Base-by-base conservation (phyloP, 2,797 vertebrate genomes). In the Apogon talboti region DNA sequence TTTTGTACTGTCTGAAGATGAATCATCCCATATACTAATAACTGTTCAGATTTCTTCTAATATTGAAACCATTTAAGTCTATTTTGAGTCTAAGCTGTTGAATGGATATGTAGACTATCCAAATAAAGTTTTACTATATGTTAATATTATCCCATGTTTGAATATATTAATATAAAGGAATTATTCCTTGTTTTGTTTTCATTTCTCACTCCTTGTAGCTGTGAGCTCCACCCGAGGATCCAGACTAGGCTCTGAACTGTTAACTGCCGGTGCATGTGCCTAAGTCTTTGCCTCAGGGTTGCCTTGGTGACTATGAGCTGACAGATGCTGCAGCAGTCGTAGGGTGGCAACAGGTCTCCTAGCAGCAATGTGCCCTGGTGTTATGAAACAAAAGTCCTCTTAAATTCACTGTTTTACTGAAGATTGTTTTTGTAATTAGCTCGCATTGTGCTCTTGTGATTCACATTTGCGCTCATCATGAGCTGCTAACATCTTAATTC, bases 271-370 rank as follows among this genome's bases (percentile, higher is more conserved):
- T 14, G 47, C 1, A 43, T 52, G n/a, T 56, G 50, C 45, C 54
- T 45, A 64, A 73, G 61, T 71, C 59, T 40, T 70, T 71, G 75
- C 63, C 47, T 50, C 57, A 30, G 66, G 73, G 85, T 81, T 87
- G 82, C 74, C 78, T 70, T 82, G 80, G 83, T 63, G 82, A 85
- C 48, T 30, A 74, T 7, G 50, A 55, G 77, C 60, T 64, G 56
- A 56, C 53, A 73, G 65, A 69, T 9, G 24, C 48, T 62, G 70
- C 50, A 66, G 69, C 47, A 59, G 61, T 73, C 71, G 66, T 66
- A 41, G 57, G 12, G 28, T 58, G 62, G 45, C 64, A 68, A 54
- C 53, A 71, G 6, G 62, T 43, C 42, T 33, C 18, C 24, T 19
- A 24, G 28, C 21, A 30, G 37, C 7, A 41, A 21, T 30, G 35